Base-by-base conservation (phyloP, 1,140 invertebrate genomes). In the Geopemphigus sp. region DNA sequence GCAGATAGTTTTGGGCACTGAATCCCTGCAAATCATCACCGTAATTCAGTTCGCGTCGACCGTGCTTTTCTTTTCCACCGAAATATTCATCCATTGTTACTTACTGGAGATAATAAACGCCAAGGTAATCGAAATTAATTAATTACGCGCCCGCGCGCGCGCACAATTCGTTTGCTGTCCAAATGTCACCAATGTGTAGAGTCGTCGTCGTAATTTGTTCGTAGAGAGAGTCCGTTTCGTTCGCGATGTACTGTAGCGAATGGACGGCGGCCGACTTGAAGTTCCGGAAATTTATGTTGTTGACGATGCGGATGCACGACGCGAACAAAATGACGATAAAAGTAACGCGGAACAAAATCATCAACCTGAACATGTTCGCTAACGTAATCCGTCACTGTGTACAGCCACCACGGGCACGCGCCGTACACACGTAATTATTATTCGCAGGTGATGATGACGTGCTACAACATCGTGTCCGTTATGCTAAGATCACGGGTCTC, bases 211-310 rank as follows among this genome's bases (percentile, higher is more conserved):
- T 32, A 0, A 8, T 63, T 63, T 32, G 6, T 63, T 0, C 12
- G n/a, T n/a, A 72, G 68, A 53, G 22, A 72, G 47, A 54, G 24
- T 19, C 1, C 1, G 24, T 72, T 15, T 54, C 53, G 15, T 26
- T 24, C 45, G 24, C n/a, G 8, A 17, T 72, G 14, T 72, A 53
- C 22, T 50, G 24, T 53, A 24, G 68, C 17, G 29, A 72, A n/a
- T 72, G 68, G 68, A 72, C 47, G 0, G 1, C n/a, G 15, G 45
- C 22, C 47, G 15, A 72, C 29, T 72, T 50, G 32, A 72, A 72
- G 32, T 72, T 24, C 29, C 53, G 19, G 10, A 72, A 72, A 1
- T 72, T 72, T 14, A 19, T 72, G n/a, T 53, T 72, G 3, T 29
- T 54, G 4, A n/a, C 66, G 4, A 47, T 53, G 22, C 32, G 22